Conservation (phyloP, 2,797 vertebrate genomes). For the Eurystomus glaucurus region DNA sequence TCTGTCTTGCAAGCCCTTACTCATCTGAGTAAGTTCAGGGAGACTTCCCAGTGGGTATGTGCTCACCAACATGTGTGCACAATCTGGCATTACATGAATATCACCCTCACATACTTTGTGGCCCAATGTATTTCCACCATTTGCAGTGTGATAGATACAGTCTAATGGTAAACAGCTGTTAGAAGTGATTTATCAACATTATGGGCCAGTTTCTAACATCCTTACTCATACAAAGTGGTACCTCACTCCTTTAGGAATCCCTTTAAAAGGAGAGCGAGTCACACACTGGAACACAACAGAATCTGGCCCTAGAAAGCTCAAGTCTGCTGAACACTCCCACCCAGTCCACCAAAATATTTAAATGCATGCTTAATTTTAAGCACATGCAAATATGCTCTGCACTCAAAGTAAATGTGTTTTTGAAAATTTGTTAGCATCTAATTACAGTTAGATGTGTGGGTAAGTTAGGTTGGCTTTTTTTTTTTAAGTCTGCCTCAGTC, state of each 20-base stretch:
- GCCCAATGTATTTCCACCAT: conserved; percentile 52
- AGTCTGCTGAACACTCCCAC: background rate
- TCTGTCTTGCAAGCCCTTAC: conserved; percentile 67
- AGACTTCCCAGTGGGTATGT: conserved; percentile 59
- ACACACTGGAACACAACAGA: background rate
- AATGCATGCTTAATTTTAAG: background rate
- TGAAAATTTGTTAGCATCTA: background rate
- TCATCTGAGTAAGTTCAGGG: conserved; percentile 53
- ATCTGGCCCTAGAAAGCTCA: background rate
- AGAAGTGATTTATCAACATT: conserved; percentile 59
- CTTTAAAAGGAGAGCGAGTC: background rate
- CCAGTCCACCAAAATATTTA: background rate
- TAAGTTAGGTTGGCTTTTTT: background rate
- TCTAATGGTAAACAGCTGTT: conserved; percentile 67
- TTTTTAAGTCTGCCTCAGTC: background rate
- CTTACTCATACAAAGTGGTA: background rate
- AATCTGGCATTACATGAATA: conserved; percentile 72
- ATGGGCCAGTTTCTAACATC: conserved; percentile 14
- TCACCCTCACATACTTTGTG: conserved; percentile 64
- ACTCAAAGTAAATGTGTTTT: no score
- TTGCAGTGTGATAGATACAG: conserved; percentile 66
- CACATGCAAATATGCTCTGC: background rate
- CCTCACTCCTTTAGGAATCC: background rate
- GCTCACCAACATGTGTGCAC: conserved; percentile 57
- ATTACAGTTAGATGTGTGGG: background rate